Conservation (phyloP, 2,113 vertebrate genomes). For the Scytalopus superciliaris region DNA sequence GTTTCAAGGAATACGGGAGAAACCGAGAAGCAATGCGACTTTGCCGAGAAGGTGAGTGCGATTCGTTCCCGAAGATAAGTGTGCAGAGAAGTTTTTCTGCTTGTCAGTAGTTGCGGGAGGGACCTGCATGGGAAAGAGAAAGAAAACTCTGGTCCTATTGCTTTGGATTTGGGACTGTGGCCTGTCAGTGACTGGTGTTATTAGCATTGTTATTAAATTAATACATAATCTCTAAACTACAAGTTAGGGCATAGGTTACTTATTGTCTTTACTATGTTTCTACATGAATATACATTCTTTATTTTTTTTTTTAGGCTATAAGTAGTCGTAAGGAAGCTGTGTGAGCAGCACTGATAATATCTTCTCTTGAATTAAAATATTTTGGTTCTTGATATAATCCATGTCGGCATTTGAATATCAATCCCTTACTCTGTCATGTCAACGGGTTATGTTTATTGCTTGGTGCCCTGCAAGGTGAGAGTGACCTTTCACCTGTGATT, state of each 20-base stretch:
- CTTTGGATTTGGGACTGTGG: not conserved
- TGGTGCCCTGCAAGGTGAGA: not conserved
- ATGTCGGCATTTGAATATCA: not conserved
- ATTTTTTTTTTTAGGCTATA: not conserved
- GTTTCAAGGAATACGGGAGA: conserved; percentile 96
- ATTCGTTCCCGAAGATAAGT: not conserved
- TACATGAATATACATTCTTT: not conserved
- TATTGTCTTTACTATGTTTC: not conserved
- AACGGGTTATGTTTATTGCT: not conserved
- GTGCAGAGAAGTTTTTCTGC: not conserved
- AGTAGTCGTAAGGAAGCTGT: not conserved
- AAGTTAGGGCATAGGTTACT: not conserved
- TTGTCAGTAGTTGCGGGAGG: not conserved
- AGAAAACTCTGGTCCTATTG: fast-evolving
- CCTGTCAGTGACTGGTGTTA: not conserved
- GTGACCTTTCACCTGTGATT: conserved; percentile 53
- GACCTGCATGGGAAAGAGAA: not conserved
- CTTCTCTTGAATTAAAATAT: not conserved
- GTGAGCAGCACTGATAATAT: not conserved
- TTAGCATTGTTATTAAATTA: not conserved
- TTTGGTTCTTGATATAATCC: not conserved
- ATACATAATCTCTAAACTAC: not conserved
- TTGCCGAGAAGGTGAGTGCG: conserved; percentile 94
- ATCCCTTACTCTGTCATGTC: not conserved
- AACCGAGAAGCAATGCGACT: conserved; percentile 98